These are phyloP conservation scores for Dasyornis broadbenti DNA, from an alignment of 2,113 vertebrate genomes.

Conservation along the genomic window DNA sequence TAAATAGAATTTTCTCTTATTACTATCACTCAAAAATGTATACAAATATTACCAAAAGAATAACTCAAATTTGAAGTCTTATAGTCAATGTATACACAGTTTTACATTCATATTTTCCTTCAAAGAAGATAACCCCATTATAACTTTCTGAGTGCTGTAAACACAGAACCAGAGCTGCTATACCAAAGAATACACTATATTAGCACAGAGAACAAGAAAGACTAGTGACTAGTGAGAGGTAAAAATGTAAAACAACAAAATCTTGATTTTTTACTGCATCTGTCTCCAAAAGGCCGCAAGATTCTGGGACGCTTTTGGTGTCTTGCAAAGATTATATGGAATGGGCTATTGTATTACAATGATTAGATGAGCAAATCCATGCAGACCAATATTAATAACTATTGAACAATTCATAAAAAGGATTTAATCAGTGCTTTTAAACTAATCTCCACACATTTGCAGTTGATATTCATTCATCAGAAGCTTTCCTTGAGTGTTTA, in stretches of 20 bases:
- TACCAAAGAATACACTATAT: not conserved
- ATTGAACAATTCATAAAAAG: not conserved
- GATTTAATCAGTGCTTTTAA: not conserved
- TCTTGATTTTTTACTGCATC: not conserved
- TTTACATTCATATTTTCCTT: not conserved
- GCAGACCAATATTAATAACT: not conserved
- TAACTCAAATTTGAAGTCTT: not conserved
- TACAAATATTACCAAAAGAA: not conserved
- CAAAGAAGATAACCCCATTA: not conserved
- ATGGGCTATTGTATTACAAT: not conserved
- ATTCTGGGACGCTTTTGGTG: not conserved
- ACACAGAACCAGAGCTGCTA: not conserved
- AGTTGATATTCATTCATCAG: fast-evolving
- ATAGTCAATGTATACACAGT: not conserved
- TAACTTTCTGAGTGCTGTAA: not conserved
- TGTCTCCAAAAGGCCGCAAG: not conserved
- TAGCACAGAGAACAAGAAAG: not conserved
- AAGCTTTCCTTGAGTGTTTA: not conserved
- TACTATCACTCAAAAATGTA: not conserved
- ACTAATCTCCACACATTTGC: not conserved
- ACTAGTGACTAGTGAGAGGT: not conserved
- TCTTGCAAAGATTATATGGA: not conserved
- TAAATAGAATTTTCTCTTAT: not conserved
- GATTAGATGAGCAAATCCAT: not conserved
- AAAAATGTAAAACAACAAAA: not conserved